Evolutionary conservation across 2,888 invertebrate genomes (phyloP).

Genomic region (Esperia sulphurella): DNA sequence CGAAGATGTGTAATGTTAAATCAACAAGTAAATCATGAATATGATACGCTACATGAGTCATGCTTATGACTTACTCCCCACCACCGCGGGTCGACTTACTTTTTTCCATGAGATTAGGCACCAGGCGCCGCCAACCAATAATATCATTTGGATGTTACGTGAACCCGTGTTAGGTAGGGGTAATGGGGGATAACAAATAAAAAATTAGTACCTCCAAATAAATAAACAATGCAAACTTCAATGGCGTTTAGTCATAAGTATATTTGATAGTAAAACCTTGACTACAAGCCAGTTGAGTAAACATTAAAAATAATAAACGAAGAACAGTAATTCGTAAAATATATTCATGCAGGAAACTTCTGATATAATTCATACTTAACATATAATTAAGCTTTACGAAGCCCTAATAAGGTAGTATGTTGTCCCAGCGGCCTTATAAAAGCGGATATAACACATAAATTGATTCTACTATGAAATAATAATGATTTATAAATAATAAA

Average conservation of each 20-base stretch:
- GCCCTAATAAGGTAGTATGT: conserved; percentile 32
- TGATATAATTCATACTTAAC: not conserved
- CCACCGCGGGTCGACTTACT: conserved; percentile 57
- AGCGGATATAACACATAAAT: conserved; percentile 6
- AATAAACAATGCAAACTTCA: conserved; percentile 14
- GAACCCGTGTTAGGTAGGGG: conserved; percentile 68
- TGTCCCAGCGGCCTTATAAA: conserved; percentile 25
- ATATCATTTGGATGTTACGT: conserved; percentile 57
- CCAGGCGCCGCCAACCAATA: conserved; percentile 55
- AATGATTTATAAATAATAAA: too few species aligned
- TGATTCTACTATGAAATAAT: not conserved
- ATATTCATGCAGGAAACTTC: not conserved
- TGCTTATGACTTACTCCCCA: conserved; percentile 45
- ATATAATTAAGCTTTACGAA: conserved; percentile 25
- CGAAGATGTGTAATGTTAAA: conserved; percentile 29
- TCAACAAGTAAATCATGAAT: conserved; percentile 20
- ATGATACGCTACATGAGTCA: conserved; percentile 34
- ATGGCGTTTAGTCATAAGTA: conserved; percentile 16
- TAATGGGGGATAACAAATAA: conserved; percentile 65
- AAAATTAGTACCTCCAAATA: conserved; percentile 69
- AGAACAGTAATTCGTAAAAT: not conserved
- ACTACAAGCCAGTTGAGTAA: conserved; percentile 44
- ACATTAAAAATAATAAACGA: conserved; percentile 26
- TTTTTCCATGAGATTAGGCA: conserved; percentile 48
- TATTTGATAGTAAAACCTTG: conserved; percentile 12